phyloP scores from a whole-genome alignment of 2,797 vertebrate genomes.

The Rhincodon typus region DNA sequence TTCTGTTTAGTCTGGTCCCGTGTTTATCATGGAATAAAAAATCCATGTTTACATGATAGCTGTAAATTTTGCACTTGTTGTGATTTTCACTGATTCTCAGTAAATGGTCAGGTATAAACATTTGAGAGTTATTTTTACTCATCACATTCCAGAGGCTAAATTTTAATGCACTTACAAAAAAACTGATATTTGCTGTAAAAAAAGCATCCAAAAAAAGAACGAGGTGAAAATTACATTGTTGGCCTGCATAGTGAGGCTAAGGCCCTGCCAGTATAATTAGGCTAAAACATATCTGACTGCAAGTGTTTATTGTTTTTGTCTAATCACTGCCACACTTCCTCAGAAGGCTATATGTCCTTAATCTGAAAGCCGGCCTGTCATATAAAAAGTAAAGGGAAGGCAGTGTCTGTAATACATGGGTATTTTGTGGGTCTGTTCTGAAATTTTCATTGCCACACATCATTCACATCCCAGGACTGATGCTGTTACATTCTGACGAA shows the following conservation, averaged over 20 bases:
- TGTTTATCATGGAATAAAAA: not conserved
- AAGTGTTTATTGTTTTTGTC: not conserved
- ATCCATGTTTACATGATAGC: not conserved
- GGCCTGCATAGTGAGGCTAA: not conserved
- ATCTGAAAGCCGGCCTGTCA: not conserved
- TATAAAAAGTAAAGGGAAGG: not conserved
- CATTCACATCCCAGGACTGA: not conserved
- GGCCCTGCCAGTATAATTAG: not conserved
- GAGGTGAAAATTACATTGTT: not conserved
- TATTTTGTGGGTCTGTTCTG: not conserved
- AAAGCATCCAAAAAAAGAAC: not conserved
- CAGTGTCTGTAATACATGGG: not conserved
- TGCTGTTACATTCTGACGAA: not conserved
- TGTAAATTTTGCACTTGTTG: not conserved
- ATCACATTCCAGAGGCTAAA: not conserved
- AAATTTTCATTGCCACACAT: not conserved
- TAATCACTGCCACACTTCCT: not conserved
- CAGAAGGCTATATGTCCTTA: not conserved
- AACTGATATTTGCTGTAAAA: not conserved
- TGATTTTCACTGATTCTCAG: not conserved
- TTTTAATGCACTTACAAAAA: not conserved
- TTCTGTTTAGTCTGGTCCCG: not conserved
- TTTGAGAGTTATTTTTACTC: not conserved
- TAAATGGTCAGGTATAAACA: not conserved
- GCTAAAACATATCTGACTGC: not conserved